Evolutionary conservation across 2,113 vertebrate species (phyloP).

Genomic region (Leiothrix lutea): DNA sequence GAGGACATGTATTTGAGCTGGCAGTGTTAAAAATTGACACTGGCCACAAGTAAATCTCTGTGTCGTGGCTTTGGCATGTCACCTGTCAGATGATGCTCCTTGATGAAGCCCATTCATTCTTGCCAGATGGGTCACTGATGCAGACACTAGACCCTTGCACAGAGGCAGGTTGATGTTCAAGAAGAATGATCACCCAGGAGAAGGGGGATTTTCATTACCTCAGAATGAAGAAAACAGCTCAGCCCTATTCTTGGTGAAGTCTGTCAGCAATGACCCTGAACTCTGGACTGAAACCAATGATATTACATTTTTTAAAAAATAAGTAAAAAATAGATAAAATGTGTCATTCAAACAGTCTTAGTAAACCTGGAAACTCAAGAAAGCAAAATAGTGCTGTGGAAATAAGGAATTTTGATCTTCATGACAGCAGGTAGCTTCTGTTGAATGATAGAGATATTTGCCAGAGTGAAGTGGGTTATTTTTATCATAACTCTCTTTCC

Average conservation of each 20-base stretch:
- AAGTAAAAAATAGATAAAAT: background rate
- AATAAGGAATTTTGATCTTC: constrained; percentile 1
- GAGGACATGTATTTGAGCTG: background rate
- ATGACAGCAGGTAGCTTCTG: background rate
- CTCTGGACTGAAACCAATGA: background rate
- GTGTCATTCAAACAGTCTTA: background rate
- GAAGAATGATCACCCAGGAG: background rate
- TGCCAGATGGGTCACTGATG: background rate
- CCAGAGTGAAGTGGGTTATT: constrained; percentile 20
- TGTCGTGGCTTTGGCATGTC: background rate
- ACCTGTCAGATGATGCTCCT: background rate
- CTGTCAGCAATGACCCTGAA: background rate
- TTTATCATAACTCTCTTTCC: constrained; percentile 34
- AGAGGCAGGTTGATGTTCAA: background rate
- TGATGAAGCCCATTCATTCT: background rate
- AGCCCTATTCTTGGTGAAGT: background rate
- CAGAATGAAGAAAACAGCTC: background rate
- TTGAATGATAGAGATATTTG: constrained; percentile 4
- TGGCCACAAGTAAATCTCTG: background rate
- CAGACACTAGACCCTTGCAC: background rate
- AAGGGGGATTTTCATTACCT: background rate
- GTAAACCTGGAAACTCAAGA: background rate
- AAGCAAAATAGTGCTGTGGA: background rate
- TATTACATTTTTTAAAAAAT: background rate
- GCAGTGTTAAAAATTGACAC: background rate